Evolutionary conservation across 2,888 invertebrate species (phyloP).

Genomic region (Cheilosia urbana): DNA sequence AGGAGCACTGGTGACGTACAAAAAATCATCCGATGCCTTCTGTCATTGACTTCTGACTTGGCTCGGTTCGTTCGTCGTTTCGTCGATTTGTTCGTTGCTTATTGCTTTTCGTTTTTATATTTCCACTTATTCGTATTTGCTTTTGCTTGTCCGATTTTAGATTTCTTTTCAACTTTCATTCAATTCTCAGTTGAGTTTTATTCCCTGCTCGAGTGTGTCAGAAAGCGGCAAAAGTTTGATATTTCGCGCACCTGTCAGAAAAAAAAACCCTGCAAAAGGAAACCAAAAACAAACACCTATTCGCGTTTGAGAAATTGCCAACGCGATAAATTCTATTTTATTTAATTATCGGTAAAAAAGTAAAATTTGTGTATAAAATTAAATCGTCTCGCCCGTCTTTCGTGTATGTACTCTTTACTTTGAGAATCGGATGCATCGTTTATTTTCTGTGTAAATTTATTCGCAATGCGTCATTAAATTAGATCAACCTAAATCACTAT

Average conservation of each 20-base stretch:
- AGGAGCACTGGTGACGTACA: background rate
- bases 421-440: background rate
- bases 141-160: conserved; percentile 17
- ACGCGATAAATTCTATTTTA: conserved; percentile 56
- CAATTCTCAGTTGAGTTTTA: conserved; percentile 41
- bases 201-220: conserved; percentile 13
- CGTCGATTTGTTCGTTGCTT: too few species aligned
- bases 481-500: background rate
- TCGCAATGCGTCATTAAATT: conserved; percentile 14
- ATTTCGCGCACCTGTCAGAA: conserved; percentile 8
- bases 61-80: background rate
- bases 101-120: background rate
- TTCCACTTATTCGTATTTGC: background rate
- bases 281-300: conserved; percentile 5
- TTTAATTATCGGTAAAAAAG: background rate
- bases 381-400: background rate
- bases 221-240: background rate
- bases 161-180: conserved; percentile 51
- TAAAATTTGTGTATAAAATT: background rate
- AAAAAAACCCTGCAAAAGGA: conserved; percentile 19
- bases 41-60: background rate
- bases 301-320: conserved; percentile 50
- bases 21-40: conserved; percentile 22
- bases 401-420: background rate
- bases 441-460: background rate